Percentiles rank a stretch among this genome's conserved stretches.
phyloP scores from a whole-genome alignment of 2,888 invertebrate species.

The Pollenia griseotomentosa region DNA sequence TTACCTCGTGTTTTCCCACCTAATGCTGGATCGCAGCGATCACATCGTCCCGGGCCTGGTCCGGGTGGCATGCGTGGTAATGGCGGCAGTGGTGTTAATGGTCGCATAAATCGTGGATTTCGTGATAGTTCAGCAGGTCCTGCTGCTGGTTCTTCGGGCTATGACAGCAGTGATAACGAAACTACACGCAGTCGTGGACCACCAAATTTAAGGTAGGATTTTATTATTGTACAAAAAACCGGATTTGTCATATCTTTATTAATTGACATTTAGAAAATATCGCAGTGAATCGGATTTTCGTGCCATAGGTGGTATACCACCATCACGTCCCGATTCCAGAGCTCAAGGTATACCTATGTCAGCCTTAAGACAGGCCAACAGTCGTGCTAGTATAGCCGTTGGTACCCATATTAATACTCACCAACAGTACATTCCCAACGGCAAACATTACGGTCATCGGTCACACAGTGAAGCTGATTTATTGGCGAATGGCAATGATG shows the following conservation, averaged over 20 bases:
- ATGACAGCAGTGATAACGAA: slow-evolving; percentile 95
- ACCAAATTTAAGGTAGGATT: slow-evolving; percentile 84
- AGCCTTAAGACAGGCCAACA: slow-evolving; percentile 89
- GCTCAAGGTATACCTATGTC: slow-evolving; percentile 86
- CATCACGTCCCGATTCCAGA: slow-evolving; percentile 83
- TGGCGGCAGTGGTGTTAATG: slow-evolving; percentile 83
- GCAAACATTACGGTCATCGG: slow-evolving; percentile 85
- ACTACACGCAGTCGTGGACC: slow-evolving; percentile 85
- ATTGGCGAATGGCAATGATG: slow-evolving; percentile 85
- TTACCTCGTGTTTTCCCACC: slow-evolving; percentile 96
- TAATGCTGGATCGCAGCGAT: slow-evolving; percentile 89
- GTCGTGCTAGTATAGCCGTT: slow-evolving; percentile 86
- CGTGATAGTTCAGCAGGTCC: slow-evolving; percentile 86
- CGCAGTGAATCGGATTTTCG: slow-evolving; percentile 95
- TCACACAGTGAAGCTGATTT: slow-evolving; percentile 95
- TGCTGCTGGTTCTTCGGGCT: slow-evolving; percentile 92
- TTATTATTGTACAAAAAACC: background rate
- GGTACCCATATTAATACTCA: slow-evolving; percentile 81
- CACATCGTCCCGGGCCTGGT: slow-evolving; percentile 85
- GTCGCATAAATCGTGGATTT: slow-evolving; percentile 85
- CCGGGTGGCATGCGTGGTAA: slow-evolving; percentile 75
- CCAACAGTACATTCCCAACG: slow-evolving; percentile 80
- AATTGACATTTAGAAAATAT: slow-evolving; percentile 86
- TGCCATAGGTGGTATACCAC: slow-evolving; percentile 82
- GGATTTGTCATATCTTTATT: background rate